Evolutionary conservation across 2,113 vertebrate genomes (phyloP).

Genomic region (Cyanistes caeruleus): DNA sequence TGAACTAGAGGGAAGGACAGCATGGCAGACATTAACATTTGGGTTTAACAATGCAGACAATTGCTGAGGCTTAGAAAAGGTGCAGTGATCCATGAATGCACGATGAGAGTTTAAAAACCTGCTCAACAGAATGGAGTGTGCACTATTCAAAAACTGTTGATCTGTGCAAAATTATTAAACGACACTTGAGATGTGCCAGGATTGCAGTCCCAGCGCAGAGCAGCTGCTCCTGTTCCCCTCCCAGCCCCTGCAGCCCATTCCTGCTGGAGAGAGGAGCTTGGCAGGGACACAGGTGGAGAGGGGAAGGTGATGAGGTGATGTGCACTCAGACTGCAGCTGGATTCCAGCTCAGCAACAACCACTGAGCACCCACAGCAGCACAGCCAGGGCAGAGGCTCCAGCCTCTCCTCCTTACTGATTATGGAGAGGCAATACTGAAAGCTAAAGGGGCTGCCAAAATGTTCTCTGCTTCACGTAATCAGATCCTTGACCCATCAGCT

Average conservation of each 20-base stretch:
- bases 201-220: constrained; percentile 30
- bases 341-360: background rate
- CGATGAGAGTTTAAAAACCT: constrained; percentile 42
- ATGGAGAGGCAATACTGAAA: background rate
- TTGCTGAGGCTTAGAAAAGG: constrained; percentile 16
- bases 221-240: constrained; percentile 40
- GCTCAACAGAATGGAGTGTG: constrained; percentile 41
- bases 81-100: constrained; percentile 53
- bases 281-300: background rate
- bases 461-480: background rate
- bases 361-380: background rate
- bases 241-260: background rate
- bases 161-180: constrained; percentile 51
- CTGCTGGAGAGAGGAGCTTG: background rate
- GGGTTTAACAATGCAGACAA: constrained; percentile 48
- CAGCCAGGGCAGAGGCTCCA: background rate
- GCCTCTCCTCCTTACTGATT: background rate
- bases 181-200: constrained; percentile 6
- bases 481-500: background rate
- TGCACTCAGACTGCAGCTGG: background rate
- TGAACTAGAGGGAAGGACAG: constrained; percentile 53
- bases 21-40: constrained; percentile 56
- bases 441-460: background rate
- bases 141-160: constrained; percentile 34
- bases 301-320: background rate